Base-by-base conservation (phyloP, 2,888 invertebrate species). In the Fissipunctia ypsillon region DNA sequence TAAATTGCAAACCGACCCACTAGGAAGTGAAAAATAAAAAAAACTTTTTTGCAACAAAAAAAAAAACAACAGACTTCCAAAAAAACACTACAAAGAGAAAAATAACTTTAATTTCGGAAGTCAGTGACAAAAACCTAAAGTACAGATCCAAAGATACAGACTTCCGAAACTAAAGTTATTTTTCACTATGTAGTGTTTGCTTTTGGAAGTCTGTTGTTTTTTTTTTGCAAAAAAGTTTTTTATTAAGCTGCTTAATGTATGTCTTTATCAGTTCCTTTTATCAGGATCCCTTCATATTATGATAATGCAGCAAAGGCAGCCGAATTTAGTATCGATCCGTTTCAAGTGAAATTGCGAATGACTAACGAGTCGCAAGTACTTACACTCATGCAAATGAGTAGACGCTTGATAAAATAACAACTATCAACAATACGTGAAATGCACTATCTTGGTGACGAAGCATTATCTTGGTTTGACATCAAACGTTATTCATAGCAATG, bases 371-470 rank as follows among this genome's bases (percentile, higher is more conserved):
- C 28, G 19, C 3, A 35, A 72, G 50, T 59, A 73, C 57, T 69
- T 35, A 48, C 31, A 70, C 25, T 50, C 31, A 48, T 57, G n/a
- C 41, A 19, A 48, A 78, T 69, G 31, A 35, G 25, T 59, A 63
- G 35, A 14, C 2, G n/a, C 14, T 52, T 9, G 74, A 75, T 75
- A 73, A 75, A 74, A 59, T 45, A 80, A 73, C 63, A 43, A 50
- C 73, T n/a, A 72, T 80, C 43, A n/a, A 43, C 52, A 57, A 16
- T 59, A 80, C 59, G 25, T 38, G 73, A 59, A 45, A 60, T 70
- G 25, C 14, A 48, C 5, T 52, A 75, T 80, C 73, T 59, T 38
- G 50, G 52, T 50, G 70, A 56, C 41, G 79, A 43, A 35, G 57
- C 43, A 41, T 71, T 22, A 68, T 72, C 31, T 80, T 41, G 25